Conservation (phyloP, 2,113 vertebrate genomes). For the Pygoscelis antarcticus region DNA sequence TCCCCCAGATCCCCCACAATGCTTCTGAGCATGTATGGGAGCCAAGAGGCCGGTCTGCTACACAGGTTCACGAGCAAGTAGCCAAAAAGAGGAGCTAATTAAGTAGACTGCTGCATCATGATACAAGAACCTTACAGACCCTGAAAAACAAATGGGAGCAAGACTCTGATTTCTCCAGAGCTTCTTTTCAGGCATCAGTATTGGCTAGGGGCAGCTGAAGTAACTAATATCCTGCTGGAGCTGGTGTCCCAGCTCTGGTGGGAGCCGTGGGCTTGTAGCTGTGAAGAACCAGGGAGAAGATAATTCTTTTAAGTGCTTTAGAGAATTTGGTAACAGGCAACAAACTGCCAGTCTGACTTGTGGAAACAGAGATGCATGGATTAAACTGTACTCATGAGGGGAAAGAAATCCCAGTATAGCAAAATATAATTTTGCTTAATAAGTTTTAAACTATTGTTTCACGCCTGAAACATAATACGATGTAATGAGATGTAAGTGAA, state of each 20-base stretch:
- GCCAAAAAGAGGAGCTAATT: neutral
- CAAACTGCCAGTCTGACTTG: neutral
- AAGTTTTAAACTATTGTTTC: constrained; percentile 28
- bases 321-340: constrained; percentile 3
- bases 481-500: neutral
- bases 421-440: constrained; percentile 31
- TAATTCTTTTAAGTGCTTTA: constrained; percentile 4
- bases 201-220: neutral
- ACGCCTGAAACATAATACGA: neutral
- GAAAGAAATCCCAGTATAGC: neutral
- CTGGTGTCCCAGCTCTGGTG: neutral
- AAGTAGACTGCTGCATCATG: neutral
- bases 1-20: neutral
- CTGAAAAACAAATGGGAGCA: neutral
- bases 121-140: neutral
- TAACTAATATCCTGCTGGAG: neutral
- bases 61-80: neutral
- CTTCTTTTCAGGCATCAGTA: neutral
- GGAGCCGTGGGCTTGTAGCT: neutral
- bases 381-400: neutral
- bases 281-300: neutral
- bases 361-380: neutral
- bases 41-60: neutral
- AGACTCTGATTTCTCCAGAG: neutral
- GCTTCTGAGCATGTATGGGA: neutral